Base-by-base conservation (phyloP, 2,797 vertebrate species). In the Gobionotothen gibberifrons region DNA sequence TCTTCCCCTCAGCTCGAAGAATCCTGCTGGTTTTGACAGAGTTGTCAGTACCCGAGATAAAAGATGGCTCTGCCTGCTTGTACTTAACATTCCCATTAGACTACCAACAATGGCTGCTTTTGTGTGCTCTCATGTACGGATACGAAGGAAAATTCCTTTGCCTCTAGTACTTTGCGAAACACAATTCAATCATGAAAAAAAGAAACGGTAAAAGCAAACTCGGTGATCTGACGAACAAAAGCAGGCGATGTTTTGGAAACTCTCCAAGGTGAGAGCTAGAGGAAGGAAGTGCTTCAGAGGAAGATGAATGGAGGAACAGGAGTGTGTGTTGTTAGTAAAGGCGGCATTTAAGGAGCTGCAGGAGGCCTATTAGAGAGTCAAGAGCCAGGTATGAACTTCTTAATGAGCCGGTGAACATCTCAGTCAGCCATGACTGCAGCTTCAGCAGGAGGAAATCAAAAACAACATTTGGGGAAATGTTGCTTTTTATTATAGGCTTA, bases 61-160 rank as follows among this genome's bases (percentile, higher is more conserved):
- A 93, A 93, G 89, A 79, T 72, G 8, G 76, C 87, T 76, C 85
- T 85, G 86, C 85, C 68, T 85, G 80, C 87, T 91, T 79, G 82
- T 91, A 85, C 91, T 93, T 88, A 91, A 87, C 83, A 89, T 87
- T 91, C 89, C 91, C 91, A 90, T 89, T 89, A 91, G 88, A 86
- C 90, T 68, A 67, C 72, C 85, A 71, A 87, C 89, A 90, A 79
- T 80, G 79, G 79, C 78, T 64, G 77, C 84, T 64, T 80, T 86
- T 81, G 76, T 86, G 67, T 14, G 66, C 76, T 84, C 80, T 89
- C 84, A 29, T 91, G 86, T 91, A 79, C 65, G 39, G 74, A 63
- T 79, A 67, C 40, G 46, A 73, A 73, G 53, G 69, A 67, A 83
- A 76, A 83, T 67, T 81, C 62, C 63, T 92, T 87, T 77, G 85